A percentile compares a stretch with the other conserved stretches of the same genome.
Evolutionary conservation across 2,113 vertebrate genomes (phyloP).

Genomic region (Ptilorrhoa leucosticta): DNA sequence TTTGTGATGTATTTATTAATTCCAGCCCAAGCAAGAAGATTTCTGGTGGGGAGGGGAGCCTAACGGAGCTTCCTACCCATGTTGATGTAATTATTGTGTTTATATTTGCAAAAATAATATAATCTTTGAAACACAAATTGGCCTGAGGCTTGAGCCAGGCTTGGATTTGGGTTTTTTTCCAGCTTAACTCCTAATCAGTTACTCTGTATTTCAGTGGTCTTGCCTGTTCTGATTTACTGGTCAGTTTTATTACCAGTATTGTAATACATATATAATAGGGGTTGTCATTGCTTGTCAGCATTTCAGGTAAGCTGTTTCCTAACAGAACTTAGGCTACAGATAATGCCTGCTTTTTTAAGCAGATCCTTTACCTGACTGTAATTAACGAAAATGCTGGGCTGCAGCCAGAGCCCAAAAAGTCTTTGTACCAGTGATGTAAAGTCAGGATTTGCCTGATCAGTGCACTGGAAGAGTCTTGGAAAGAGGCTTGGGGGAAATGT

Average conservation of each 20-base stretch:
- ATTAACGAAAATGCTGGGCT: neutral
- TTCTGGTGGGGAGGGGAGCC: neutral
- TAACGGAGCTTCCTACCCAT: neutral
- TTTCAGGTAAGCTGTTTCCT: neutral
- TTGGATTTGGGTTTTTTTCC: neutral
- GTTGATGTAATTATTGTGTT: neutral
- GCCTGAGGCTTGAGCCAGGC: neutral
- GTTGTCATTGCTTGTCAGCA: neutral
- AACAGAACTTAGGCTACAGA: neutral
- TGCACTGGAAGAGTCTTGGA: fast-evolving
- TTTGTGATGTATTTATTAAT: constrained; percentile 17
- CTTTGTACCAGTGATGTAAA: neutral
- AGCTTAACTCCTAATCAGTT: neutral
- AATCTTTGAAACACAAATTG: neutral
- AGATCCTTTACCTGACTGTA: neutral
- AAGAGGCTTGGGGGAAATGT: too few species aligned
- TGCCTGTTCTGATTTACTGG: neutral
- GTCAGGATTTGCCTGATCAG: neutral
- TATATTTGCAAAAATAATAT: constrained; percentile 11
- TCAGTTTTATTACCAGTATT: neutral
- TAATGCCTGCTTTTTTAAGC: neutral
- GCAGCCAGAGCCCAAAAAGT: neutral
- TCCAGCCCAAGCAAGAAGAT: neutral
- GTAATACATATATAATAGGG: neutral
- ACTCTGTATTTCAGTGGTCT: neutral